Evolutionary conservation across 2,797 vertebrate species (phyloP), one percentile per base, ranked within the genome.

Genomic region (Spondyliosoma cantharus): DNA sequence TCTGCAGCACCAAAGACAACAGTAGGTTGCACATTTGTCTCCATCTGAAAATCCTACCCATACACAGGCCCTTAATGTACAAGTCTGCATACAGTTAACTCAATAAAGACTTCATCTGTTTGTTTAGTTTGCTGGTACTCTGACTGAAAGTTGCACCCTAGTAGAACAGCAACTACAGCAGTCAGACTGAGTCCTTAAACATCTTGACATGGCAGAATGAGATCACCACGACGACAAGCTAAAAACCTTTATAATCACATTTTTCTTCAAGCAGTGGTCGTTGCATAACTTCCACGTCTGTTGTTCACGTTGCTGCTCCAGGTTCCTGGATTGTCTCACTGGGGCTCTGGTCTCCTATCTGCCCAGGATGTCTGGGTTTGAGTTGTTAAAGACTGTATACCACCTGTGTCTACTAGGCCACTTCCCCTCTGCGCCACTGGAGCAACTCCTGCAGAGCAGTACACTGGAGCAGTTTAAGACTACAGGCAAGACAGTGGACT

Each of bases 321-420:
- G 97, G 90, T 98, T 98, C 84, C 88, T 98, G 25, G 93, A 95
- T 5, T 82, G 84, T 62, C 79, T 97, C 70, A 91, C 84, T 7
- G 73, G 6, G 15, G 89, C 86, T 60, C 88, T 99, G 84, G 92
- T 92, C 74, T 91, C 89, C 2, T 94, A 94, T 78, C 94, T 97
- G 5, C 87, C 91, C 75, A 92, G 91, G 62, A 94, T 98, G 81
- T 87, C 95, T 19, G 74, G 52, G 14, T 52, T 50, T 17, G 91
- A 94, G 2, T 90, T 98, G 11, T 81, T 98, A 74, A 95, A 72
- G 78, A 89, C 89, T 0, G 84, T 95, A 11, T 94, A 87, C 87
- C 88, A 75, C 3, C 91, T 98, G 50, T 96, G 95, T 76, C 1
- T 95, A 20, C 85, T 97, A 89, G 95, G 94, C 52, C 95, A 95